These are phyloP conservation scores for Phrynocephalus vlangalii DNA, from an alignment of 2,797 vertebrate species.

Conservation along the genomic window DNA sequence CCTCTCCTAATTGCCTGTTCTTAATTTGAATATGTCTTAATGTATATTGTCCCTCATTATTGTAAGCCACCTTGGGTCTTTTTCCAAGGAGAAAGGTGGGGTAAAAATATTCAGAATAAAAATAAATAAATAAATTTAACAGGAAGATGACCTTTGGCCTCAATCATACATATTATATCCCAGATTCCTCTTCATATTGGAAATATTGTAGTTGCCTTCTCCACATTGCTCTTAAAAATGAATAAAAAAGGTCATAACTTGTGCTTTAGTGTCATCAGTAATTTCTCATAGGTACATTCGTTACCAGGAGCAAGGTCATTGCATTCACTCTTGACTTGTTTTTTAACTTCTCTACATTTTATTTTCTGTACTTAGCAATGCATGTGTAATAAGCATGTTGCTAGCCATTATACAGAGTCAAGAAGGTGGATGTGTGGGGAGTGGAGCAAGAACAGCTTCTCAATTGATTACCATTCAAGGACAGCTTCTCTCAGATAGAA, in stretches of 20 bases:
- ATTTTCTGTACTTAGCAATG: neutral
- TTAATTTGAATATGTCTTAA: too few species aligned
- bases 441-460: neutral
- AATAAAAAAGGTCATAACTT: neutral
- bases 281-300: neutral
- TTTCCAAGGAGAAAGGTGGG: too few species aligned
- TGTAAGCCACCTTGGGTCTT: too few species aligned
- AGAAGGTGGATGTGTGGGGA: too few species aligned
- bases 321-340: neutral
- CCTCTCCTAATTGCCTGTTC: too few species aligned
- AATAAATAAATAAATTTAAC: neutral
- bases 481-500: slow-evolving; percentile 3
- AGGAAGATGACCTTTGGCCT: neutral
- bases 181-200: neutral
- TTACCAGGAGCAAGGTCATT: neutral
- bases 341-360: neutral
- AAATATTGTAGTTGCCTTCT: neutral
- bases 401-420: neutral
- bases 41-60: too few species aligned
- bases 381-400: neutral
- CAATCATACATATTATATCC: neutral
- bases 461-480: slow-evolving; percentile 29
- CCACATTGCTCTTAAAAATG: neutral
- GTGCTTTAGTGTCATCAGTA: neutral
- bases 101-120: too few species aligned